Conservation (phyloP, 2,113 vertebrate genomes). For the Leptodactylus fuscus region DNA sequence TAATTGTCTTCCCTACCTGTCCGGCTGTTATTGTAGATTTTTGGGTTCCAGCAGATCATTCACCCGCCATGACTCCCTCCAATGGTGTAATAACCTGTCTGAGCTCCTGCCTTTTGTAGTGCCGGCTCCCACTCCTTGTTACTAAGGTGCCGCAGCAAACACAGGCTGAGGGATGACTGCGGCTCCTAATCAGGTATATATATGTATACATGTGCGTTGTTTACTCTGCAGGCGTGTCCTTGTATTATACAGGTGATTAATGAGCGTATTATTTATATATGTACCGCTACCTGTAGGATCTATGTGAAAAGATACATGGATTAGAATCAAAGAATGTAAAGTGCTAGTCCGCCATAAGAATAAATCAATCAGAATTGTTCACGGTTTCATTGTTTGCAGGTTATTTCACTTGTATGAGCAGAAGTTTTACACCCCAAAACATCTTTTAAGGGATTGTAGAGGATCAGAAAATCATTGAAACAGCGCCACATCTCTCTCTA, state of each 20-base stretch:
- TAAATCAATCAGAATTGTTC: not conserved
- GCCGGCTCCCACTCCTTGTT: not conserved
- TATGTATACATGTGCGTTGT: not conserved
- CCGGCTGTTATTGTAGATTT: too few relatives aligned
- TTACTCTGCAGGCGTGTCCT: not conserved
- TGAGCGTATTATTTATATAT: not conserved
- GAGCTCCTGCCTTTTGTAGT: not conserved
- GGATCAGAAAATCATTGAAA: not conserved
- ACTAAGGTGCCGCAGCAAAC: not conserved
- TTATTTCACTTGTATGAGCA: not conserved
- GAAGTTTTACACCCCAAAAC: not conserved
- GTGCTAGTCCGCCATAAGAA: too few relatives aligned
- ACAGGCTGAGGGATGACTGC: not conserved
- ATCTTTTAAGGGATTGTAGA: too few relatives aligned
- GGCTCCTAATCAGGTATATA: not conserved
- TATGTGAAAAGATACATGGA: too few relatives aligned
- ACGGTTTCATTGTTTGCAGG: not conserved
- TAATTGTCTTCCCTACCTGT: constrained; percentile 3
- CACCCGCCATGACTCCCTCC: too few relatives aligned
- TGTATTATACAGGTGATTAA: not conserved
- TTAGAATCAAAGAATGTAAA: too few relatives aligned
- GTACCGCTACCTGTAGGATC: too few relatives aligned
- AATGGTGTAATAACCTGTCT: not conserved
- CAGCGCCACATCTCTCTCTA: not conserved
- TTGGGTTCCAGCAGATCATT: too few relatives aligned